Evolutionary conservation across 2,113 vertebrate genomes (phyloP).

Genomic region (Nothocercus nigrocapillus): DNA sequence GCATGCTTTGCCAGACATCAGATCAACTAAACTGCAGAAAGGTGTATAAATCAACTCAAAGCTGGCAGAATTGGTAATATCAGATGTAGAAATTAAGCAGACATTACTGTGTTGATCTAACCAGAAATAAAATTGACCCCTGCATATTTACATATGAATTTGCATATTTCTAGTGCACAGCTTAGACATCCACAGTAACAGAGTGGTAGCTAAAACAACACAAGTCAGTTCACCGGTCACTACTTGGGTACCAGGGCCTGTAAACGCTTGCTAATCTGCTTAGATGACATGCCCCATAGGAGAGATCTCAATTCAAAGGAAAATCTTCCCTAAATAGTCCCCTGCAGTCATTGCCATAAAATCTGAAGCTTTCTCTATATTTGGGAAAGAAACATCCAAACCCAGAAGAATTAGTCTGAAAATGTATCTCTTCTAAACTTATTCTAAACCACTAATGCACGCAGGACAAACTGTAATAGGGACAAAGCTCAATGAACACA

Average conservation of each 20-base stretch:
- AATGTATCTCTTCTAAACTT: background rate
- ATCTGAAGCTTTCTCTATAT: background rate
- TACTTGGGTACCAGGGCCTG: background rate
- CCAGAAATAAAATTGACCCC: background rate
- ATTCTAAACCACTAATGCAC: background rate
- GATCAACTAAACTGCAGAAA: background rate
- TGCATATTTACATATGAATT: background rate
- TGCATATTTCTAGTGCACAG: background rate
- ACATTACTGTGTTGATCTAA: background rate
- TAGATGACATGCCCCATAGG: background rate
- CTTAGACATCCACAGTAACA: background rate
- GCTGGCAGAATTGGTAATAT: background rate
- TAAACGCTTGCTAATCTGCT: background rate
- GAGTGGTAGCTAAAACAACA: background rate
- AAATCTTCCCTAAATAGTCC: background rate
- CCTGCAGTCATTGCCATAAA: fast-evolving
- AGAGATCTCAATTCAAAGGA: background rate
- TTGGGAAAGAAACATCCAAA: background rate
- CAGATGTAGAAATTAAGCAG: background rate
- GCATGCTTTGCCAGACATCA: background rate
- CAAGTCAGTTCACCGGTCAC: background rate
- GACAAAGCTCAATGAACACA: background rate
- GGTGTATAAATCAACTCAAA: background rate
- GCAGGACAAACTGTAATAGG: background rate
- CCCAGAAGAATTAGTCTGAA: background rate